Percentiles rank a stretch among this genome's conserved stretches.
phyloP scores from a whole-genome alignment of 1,140 invertebrate species.

The Heliconius hewitsoni region DNA sequence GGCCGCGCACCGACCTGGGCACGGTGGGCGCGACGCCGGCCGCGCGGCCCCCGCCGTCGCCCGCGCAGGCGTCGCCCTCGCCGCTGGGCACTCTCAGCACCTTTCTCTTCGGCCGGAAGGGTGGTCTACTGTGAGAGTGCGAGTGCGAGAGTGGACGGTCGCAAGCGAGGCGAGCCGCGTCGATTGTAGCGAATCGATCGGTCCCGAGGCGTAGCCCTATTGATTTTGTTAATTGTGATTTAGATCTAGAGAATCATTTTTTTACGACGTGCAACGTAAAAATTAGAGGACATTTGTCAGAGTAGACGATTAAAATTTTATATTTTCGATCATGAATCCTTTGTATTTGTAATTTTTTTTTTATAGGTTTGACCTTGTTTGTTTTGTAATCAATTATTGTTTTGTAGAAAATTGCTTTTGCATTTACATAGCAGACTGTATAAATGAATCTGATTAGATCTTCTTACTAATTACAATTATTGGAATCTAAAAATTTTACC shows the following conservation, averaged over 20 bases:
- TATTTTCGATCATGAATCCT: conserved; percentile 59
- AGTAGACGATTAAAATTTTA: conserved; percentile 14
- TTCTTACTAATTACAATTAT: conserved; percentile 17
- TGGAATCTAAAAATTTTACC: conserved; percentile 15
- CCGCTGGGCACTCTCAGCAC: conserved; percentile 88
- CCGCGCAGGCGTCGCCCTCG: conserved; percentile 80
- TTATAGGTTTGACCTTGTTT: conserved; percentile 61
- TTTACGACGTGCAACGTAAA: conserved; percentile 24
- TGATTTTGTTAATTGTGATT: conserved; percentile 63
- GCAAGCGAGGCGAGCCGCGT: conserved; percentile 39
- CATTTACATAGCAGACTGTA: conserved; percentile 64
- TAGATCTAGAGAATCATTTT: conserved; percentile 53
- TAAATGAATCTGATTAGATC: conserved; percentile 37
- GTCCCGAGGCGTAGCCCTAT: conserved; percentile 35
- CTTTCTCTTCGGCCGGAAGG: conserved; percentile 90
- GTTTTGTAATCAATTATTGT: conserved; percentile 60
- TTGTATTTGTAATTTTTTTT: conserved; percentile 62
- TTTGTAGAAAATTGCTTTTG: conserved; percentile 55
- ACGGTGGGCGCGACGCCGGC: conserved; percentile 67
- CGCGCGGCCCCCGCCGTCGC: conserved; percentile 59
- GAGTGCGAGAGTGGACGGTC: conserved; percentile 21
- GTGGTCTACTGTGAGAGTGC: conserved; percentile 85
- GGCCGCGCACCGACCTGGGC: conserved; percentile 75
- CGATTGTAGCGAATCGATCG: conserved; percentile 31
- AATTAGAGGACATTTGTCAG: conserved; percentile 16